Base-by-base conservation (phyloP, 2,113 vertebrate genomes). In the Chloebia gouldiae region DNA sequence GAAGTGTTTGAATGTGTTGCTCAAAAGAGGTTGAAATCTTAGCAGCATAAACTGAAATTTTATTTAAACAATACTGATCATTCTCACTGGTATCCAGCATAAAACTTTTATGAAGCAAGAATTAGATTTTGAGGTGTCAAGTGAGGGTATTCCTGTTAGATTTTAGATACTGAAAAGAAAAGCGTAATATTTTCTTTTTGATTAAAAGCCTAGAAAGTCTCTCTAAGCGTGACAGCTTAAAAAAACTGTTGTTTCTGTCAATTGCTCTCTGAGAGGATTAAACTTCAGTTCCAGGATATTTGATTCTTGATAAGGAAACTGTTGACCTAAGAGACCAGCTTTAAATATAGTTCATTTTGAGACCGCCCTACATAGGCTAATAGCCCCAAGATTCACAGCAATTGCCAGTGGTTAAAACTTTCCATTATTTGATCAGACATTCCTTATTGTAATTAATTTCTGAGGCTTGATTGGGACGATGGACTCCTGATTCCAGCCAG, bases 251-350 rank as follows among this genome's bases (percentile, higher is more conserved):
- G 73, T 94, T 97, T 92, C 92, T 97, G 95, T 97, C 96, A 97
- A 91, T 98, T 96, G 95, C 95, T 98, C 93, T 88, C 85, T 96
- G 93, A 97, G 94, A 97, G 96, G 97, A 97, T 98, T 97, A 97
- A 97, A 95, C 95, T 97, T 97, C 89, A 86, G 90, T 98, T 98
- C 82, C 83, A 96, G 95, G 91, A 96, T 97, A 96, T 93, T 96
- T 97, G 92, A 96, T 96, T 96, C 97, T 95, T 97, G 95, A 96
- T 97, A 96, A 97, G 96, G 97, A 96, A 97, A 96, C 96, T 93
- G 96, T 97, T 98, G 95, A 97, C 93, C 95, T 97, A 96, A 95
- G 95, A 97, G 97, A 92, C 88, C 15, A 4, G 96, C 86, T 98
- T 96, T 97, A 97, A 97, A 97, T 95, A 96, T 92, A 93, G 90